Evolutionary conservation across 2,797 vertebrate species (phyloP), one percentile per base, ranked within the genome.

Genomic region (Zalophus californianus): DNA sequence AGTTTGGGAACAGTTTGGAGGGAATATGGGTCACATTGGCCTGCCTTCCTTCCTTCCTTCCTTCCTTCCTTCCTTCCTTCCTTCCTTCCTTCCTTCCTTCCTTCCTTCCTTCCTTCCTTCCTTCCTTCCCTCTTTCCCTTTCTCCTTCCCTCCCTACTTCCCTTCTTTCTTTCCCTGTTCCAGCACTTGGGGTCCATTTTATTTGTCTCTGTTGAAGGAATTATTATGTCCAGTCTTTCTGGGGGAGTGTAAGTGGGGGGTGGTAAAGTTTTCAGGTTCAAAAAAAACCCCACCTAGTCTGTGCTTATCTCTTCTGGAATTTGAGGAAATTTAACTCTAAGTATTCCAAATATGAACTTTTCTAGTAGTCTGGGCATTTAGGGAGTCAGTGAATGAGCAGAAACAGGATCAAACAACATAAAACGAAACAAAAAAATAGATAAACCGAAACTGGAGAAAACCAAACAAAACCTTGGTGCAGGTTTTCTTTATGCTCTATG

Each of bases 261-360:
- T 2, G n/a, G 32, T 68, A 68, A 14, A 29, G 3, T 10, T 60
- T 72, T 29, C 8, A 80, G 27, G 4, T 27, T 95, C 32, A 62
- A 54, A 78, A 77, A 5, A 12, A 90, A n/a, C 0, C 2, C 13
- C 27, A 48, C 41, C n/a, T 83, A 16, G 7, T 38, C 54, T 68
- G 35, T 27, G 21, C 15, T 52, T 72, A 23, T 68, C 23, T 54
- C 1, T 87, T 77, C 25, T 52, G 35, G 21, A 64, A 64, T 75
- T 25, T 80, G 32, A 87, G 86, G 86, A 97, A 64, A 54, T 41
- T 78, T 41, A 89, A 52, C 64, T 72, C 14, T 50, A 48, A 93
- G 6, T 25, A 3, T 48, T 18, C 7, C 52, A 66, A 72, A 66
- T 38, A 54, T 10, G 1, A 54, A 41, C 13, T 21, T 79, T 95